Conservation (phyloP, 2,113 vertebrate species). For the Toxotes jaculatrix region DNA sequence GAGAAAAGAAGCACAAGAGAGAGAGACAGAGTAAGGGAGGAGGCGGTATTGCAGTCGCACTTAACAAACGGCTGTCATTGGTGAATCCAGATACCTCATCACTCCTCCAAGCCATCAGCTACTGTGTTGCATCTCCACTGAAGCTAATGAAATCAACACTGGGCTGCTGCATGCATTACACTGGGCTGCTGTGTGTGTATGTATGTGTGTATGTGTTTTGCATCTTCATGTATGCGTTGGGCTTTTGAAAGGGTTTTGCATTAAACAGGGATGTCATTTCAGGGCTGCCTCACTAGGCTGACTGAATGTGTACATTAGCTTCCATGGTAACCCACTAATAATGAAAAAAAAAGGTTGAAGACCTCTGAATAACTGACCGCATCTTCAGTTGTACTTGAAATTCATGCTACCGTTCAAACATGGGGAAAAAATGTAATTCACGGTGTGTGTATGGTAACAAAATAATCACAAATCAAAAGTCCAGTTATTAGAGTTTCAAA, state of each 20-base stretch:
- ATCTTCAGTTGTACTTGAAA: not conserved
- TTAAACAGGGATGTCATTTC: constrained; percentile 59
- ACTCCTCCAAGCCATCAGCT: constrained; percentile 54
- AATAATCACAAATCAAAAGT: too few relatives aligned
- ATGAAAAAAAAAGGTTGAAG: constrained; percentile 17
- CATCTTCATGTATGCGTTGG: constrained; percentile 1
- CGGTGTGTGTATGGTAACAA: too few relatives aligned
- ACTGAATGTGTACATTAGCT: constrained; percentile 58
- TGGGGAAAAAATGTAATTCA: too few relatives aligned
- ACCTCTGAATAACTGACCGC: too few relatives aligned
- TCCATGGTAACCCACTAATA: constrained; percentile 41
- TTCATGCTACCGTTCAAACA: too few relatives aligned
- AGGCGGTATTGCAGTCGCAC: constrained; percentile 70
- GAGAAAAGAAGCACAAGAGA: constrained; percentile 28
- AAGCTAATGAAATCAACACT: constrained; percentile 61
- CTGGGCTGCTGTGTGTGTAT: not conserved
- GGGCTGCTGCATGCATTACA: not conserved
- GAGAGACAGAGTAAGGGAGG: not conserved
- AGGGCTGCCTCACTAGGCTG: constrained; percentile 56
- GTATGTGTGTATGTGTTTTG: constrained; percentile 10
- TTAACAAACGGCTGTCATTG: constrained; percentile 61
- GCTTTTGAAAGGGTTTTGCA: constrained; percentile 32
- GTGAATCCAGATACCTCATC: constrained; percentile 63
- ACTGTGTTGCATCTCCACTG: constrained; percentile 42
- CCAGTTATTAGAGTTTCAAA: too few relatives aligned